These are phyloP conservation scores for Distichodus sexfasciatus DNA, from an alignment of 2,797 vertebrate species.

Conservation along the genomic window DNA sequence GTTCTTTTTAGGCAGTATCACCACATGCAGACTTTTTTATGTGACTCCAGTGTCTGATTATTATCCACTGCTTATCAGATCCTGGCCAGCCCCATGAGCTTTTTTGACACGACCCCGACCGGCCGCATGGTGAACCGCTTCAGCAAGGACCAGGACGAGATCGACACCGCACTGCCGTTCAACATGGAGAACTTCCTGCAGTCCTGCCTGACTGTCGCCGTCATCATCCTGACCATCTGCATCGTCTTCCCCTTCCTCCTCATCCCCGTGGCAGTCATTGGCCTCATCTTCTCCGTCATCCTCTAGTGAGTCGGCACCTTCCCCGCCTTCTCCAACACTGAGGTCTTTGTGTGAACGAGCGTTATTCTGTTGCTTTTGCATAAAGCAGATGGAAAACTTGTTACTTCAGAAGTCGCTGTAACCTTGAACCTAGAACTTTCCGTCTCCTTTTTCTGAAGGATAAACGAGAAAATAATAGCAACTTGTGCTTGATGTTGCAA, in stretches of 20 bases:
- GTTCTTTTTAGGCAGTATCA: too few species aligned
- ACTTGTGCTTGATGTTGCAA: too few species aligned
- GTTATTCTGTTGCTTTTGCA: too few species aligned
- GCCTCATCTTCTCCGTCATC: constrained; percentile 57
- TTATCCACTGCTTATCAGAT: too few species aligned
- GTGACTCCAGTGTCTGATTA: too few species aligned
- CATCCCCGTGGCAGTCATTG: constrained; percentile 56
- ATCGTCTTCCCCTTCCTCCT: constrained; percentile 74
- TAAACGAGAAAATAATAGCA: too few species aligned
- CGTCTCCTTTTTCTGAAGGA: too few species aligned
- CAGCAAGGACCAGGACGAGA: constrained; percentile 81
- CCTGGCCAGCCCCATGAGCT: constrained; percentile 75
- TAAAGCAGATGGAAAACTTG: too few species aligned
- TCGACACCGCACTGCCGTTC: constrained; percentile 73
- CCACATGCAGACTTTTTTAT: too few species aligned
- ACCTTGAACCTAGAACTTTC: too few species aligned
- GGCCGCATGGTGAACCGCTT: constrained; percentile 84
- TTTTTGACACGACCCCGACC: constrained; percentile 81
- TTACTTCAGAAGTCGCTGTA: too few species aligned
- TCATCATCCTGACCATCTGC: constrained; percentile 65
- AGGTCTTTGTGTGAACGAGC: background rate
- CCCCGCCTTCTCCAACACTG: too few species aligned
- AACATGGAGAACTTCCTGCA: constrained; percentile 77
- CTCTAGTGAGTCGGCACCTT: constrained; percentile 65
- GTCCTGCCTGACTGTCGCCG: constrained; percentile 64